These are phyloP conservation scores for Doris montereyensis DNA, from an alignment of 2,888 invertebrate species.

Conservation along the genomic window DNA sequence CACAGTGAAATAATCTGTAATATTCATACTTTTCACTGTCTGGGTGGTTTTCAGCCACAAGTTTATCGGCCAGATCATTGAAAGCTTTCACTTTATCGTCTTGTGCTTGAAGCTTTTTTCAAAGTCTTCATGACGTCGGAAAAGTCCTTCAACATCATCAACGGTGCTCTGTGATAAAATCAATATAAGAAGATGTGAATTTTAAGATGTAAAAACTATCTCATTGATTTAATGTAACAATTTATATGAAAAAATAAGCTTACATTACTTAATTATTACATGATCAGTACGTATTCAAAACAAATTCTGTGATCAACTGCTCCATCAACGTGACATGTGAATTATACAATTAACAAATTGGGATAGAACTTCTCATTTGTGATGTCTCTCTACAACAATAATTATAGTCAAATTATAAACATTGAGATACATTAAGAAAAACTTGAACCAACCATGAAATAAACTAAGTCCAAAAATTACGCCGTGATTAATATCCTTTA, in stretches of 20 bases:
- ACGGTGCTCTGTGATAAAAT: slow-evolving; percentile 80
- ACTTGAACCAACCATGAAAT: too few species aligned
- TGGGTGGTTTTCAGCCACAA: slow-evolving; percentile 83
- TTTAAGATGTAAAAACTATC: neutral
- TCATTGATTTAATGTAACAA: neutral
- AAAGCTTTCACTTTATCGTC: slow-evolving; percentile 91
- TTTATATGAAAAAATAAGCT: neutral
- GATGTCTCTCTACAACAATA: too few species aligned
- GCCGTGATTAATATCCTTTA: too few species aligned
- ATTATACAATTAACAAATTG: too few species aligned
- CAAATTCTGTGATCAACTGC: neutral
- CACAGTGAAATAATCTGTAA: too few species aligned
- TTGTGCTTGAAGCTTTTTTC: slow-evolving; percentile 91
- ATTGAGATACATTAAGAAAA: too few species aligned
- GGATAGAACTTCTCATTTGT: too few species aligned
- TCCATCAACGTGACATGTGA: too few species aligned
- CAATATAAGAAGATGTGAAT: neutral
- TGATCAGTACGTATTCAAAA: neutral
- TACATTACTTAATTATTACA: too few species aligned
- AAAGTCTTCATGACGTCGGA: slow-evolving; percentile 94
- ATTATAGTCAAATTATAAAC: too few species aligned
- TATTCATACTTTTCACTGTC: slow-evolving; percentile 61
- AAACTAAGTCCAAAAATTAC: too few species aligned
- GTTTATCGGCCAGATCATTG: slow-evolving; percentile 85
- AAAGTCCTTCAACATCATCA: slow-evolving; percentile 84